Evolutionary conservation across 2,797 vertebrate genomes (phyloP).

Genomic region (Australoheros facetus): DNA sequence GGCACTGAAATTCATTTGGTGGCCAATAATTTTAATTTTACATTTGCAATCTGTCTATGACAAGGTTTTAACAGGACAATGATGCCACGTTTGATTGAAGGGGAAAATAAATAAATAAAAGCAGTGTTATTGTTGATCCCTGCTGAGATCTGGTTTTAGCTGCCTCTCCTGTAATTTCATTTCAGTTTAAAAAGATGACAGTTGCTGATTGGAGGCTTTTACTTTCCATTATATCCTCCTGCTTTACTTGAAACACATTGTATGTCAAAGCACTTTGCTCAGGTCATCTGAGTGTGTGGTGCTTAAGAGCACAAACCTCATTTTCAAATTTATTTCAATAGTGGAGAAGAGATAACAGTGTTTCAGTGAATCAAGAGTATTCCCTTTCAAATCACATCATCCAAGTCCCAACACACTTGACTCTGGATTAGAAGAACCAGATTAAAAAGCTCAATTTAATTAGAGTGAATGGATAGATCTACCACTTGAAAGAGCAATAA

Average conservation of each 20-base stretch:
- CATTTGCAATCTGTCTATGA: constrained; percentile 43
- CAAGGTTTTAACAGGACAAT: constrained; percentile 34
- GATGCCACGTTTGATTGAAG: constrained; percentile 42
- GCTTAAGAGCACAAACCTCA: constrained; percentile 81
- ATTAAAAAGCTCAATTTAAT: constrained; percentile 89
- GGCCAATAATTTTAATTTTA: constrained; percentile 35
- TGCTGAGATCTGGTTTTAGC: constrained; percentile 28
- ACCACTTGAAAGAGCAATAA: constrained; percentile 85
- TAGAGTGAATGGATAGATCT: constrained; percentile 85
- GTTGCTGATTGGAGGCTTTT: constrained; percentile 55
- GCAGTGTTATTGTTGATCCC: constrained; percentile 16
- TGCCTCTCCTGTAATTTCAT: constrained; percentile 37
- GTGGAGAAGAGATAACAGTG: constrained; percentile 80
- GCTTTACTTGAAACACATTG: constrained; percentile 59
- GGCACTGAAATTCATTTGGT: constrained; percentile 24
- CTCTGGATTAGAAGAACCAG: constrained; percentile 85
- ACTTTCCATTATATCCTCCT: constrained; percentile 56
- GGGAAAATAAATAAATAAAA: constrained; percentile 29
- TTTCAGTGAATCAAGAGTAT: constrained; percentile 83
- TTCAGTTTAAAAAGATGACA: constrained; percentile 44
- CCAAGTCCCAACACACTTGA: constrained; percentile 83
- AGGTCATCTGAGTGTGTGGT: constrained; percentile 71
- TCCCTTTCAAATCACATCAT: constrained; percentile 86
- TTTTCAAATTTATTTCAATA: constrained; percentile 84
- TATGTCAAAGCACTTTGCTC: constrained; percentile 53